These are phyloP conservation scores for Drosophila sechellia DNA, from an alignment of 1,140 invertebrate species.

Conservation along the genomic window DNA sequence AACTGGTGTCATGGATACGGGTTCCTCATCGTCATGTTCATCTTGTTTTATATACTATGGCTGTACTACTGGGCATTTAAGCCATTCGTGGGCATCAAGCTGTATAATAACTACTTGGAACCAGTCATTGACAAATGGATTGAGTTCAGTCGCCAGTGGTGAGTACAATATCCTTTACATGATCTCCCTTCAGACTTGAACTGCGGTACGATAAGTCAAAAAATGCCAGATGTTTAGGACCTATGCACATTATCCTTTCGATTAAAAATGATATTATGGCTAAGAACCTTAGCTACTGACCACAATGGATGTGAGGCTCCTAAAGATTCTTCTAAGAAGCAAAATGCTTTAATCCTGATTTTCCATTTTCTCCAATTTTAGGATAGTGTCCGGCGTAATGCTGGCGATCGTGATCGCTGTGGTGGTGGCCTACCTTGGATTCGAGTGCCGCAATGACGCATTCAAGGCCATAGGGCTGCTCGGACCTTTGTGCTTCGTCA, in stretches of 20 bases:
- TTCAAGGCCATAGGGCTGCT: slow-evolving; percentile 66
- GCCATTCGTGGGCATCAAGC: slow-evolving; percentile 32
- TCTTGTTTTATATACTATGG: slow-evolving; percentile 43
- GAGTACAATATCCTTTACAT: slow-evolving; percentile 1
- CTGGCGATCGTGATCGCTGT: not conserved
- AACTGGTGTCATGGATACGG: slow-evolving; percentile 56
- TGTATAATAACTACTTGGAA: slow-evolving; percentile 32
- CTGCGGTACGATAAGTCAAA: too few species aligned
- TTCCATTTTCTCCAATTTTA: not conserved
- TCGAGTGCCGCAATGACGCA: slow-evolving; percentile 23
- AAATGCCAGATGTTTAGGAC: too few species aligned
- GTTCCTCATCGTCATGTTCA: slow-evolving; percentile 10
- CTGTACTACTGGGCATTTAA: slow-evolving; percentile 54
- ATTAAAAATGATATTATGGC: too few species aligned
- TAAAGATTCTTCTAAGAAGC: too few species aligned
- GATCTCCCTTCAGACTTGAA: too few species aligned
- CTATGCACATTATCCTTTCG: too few species aligned
- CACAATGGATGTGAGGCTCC: too few species aligned
- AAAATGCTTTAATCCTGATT: not conserved
- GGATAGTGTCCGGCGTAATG: slow-evolving; percentile 37
- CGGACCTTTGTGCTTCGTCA: slow-evolving; percentile 86
- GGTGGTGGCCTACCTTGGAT: slow-evolving; percentile 14
- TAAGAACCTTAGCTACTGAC: too few species aligned
- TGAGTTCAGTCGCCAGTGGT: slow-evolving; percentile 38
- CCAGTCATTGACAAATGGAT: slow-evolving; percentile 43